Conservation (phyloP, 2,113 vertebrate species). For the Sialia sialis region DNA sequence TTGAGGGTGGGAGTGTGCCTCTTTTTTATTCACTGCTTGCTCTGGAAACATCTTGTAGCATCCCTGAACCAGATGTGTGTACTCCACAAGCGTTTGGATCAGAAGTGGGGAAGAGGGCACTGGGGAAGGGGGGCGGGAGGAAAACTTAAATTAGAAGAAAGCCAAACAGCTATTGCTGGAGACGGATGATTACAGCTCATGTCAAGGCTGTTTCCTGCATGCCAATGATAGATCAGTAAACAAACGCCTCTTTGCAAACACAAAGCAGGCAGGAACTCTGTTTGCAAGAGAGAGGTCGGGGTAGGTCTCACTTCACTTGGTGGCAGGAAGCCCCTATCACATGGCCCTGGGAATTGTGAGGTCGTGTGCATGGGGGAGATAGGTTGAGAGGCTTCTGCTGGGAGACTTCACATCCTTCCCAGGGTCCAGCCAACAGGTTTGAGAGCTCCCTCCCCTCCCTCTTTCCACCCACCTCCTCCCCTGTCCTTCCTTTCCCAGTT, state of each 20-base stretch:
- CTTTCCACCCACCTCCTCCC: neutral
- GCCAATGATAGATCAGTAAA: slow-evolving; percentile 69
- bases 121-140: neutral
- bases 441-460: neutral
- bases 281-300: slow-evolving; percentile 58
- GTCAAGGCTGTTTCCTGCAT: slow-evolving; percentile 71
- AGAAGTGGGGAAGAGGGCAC: slow-evolving; percentile 21
- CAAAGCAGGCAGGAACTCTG: slow-evolving; percentile 62
- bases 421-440: neutral
- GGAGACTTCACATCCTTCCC: slow-evolving; percentile 47
- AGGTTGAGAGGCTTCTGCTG: neutral
- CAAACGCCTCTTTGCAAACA: slow-evolving; percentile 63
- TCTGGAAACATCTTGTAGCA: neutral
- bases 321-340: slow-evolving; percentile 60
- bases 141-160: slow-evolving; percentile 66
- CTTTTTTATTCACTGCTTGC: neutral
- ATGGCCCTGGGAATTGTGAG: slow-evolving; percentile 64
- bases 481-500: slow-evolving; percentile 26
- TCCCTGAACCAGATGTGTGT: neutral
- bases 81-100: neutral
- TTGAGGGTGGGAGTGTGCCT: neutral
- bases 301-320: slow-evolving; percentile 44
- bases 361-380: slow-evolving; percentile 15
- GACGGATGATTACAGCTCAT: slow-evolving; percentile 68
- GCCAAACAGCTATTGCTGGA: slow-evolving; percentile 56